Evolutionary conservation across 2,888 invertebrate species (phyloP).

Genomic region (Cantharis nigra): DNA sequence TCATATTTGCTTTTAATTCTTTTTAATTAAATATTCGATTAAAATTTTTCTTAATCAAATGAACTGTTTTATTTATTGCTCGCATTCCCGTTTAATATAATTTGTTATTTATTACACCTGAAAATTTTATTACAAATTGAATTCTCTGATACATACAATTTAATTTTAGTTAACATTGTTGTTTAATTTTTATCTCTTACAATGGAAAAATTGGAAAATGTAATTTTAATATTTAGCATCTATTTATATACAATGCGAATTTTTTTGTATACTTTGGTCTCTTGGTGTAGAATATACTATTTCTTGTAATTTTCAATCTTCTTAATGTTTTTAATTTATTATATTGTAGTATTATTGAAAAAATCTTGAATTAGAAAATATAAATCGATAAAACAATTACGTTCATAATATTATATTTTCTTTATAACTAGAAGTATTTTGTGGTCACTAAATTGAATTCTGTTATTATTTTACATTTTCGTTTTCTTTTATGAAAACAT

Average conservation of each 20-base stretch:
- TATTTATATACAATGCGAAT: too few species aligned
- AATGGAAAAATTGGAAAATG: too few species aligned
- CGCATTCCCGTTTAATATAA: neutral
- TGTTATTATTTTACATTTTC: neutral
- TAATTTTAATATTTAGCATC: too few species aligned
- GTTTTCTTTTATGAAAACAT: neutral
- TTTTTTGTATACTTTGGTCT: too few species aligned
- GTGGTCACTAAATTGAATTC: neutral
- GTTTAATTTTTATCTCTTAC: too few species aligned
- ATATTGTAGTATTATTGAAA: neutral
- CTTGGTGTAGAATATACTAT: too few species aligned
- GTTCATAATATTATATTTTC: neutral
- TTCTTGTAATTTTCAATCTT: neutral
- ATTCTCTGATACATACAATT: neutral
- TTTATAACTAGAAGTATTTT: neutral
- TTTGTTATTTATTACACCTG: neutral
- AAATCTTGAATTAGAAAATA: neutral
- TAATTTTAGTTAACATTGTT: neutral
- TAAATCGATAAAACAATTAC: neutral
- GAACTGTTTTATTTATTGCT: neutral
- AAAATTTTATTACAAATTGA: neutral
- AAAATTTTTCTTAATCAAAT: neutral
- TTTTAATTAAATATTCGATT: neutral
- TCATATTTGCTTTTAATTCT: neutral
- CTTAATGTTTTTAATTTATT: neutral